Evolutionary conservation across 2,888 invertebrate genomes (phyloP).

Genomic region (Slavum lentiscoides): DNA sequence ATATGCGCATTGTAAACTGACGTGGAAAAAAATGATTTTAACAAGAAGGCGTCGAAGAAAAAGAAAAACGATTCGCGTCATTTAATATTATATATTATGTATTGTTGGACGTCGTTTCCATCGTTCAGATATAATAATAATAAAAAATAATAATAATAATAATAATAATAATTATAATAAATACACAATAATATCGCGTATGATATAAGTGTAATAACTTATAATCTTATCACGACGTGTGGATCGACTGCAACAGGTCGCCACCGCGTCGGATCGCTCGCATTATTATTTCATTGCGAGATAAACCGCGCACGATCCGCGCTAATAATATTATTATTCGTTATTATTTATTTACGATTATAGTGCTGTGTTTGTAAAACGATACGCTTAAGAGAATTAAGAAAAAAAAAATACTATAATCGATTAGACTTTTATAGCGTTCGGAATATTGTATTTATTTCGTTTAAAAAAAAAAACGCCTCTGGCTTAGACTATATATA

Average conservation of each 20-base stretch:
- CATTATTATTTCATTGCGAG: background rate
- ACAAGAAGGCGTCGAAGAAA: too few relatives aligned
- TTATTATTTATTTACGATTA: background rate
- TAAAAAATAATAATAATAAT: background rate
- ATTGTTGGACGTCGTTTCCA: constrained; percentile 13
- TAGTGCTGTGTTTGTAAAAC: too few relatives aligned
- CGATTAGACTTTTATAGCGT: too few relatives aligned
- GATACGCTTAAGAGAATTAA: too few relatives aligned
- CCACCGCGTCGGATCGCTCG: background rate
- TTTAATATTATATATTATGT: too few relatives aligned
- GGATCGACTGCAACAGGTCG: constrained; percentile 8
- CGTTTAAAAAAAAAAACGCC: too few relatives aligned
- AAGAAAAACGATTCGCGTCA: background rate
- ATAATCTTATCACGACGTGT: constrained; percentile 25
- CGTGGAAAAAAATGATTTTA: too few relatives aligned
- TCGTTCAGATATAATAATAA: background rate
- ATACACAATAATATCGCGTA: background rate
- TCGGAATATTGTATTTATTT: too few relatives aligned
- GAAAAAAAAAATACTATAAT: too few relatives aligned
- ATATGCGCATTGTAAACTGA: too few relatives aligned
- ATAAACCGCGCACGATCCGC: constrained; percentile 11
- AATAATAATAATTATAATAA: background rate
- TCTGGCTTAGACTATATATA: too few relatives aligned
- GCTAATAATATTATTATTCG: background rate
- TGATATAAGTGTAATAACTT: constrained; percentile 5